These are phyloP conservation scores for Drosophila suzukii DNA, from an alignment of 1,140 invertebrate species.

Conservation along the genomic window DNA sequence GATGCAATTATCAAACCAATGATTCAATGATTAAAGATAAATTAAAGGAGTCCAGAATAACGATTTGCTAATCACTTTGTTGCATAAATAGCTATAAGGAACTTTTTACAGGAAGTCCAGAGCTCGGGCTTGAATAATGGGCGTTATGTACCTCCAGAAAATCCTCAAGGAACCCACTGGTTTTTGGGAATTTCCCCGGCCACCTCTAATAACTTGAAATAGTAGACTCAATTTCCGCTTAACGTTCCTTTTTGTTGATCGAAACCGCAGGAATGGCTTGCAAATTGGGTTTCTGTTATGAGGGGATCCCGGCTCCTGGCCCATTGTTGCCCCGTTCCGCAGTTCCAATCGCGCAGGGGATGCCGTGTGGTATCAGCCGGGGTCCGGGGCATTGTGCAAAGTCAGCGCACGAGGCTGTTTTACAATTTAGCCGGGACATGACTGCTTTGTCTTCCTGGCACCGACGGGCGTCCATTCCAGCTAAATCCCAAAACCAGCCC, in stretches of 20 bases:
- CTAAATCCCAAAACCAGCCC: not conserved
- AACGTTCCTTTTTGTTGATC: constrained; percentile 1
- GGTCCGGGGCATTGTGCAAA: constrained; percentile 22
- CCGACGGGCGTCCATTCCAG: not conserved
- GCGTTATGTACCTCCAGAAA: not conserved
- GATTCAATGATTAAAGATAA: too few species aligned
- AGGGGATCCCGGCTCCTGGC: constrained; percentile 4
- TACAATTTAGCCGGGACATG: constrained; percentile 51
- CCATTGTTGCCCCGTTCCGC: constrained; percentile 25
- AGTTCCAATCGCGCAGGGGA: constrained; percentile 11
- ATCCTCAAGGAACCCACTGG: not conserved
- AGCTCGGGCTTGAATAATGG: too few species aligned
- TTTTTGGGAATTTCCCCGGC: not conserved
- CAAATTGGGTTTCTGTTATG: constrained; percentile 26
- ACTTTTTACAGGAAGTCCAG: too few species aligned
- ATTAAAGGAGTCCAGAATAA: too few species aligned
- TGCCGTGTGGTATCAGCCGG: not conserved
- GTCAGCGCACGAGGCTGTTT: constrained; percentile 55
- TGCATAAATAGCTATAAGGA: too few species aligned
- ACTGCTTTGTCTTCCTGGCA: constrained; percentile 18
- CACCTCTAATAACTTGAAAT: not conserved
- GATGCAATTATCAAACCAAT: too few species aligned
- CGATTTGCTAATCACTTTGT: too few species aligned
- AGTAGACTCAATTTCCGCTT: constrained; percentile 7
- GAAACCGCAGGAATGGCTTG: constrained; percentile 1